These are phyloP conservation scores for Clarias batrachus DNA, from an alignment of 2,113 vertebrate species.

Conservation along the genomic window DNA sequence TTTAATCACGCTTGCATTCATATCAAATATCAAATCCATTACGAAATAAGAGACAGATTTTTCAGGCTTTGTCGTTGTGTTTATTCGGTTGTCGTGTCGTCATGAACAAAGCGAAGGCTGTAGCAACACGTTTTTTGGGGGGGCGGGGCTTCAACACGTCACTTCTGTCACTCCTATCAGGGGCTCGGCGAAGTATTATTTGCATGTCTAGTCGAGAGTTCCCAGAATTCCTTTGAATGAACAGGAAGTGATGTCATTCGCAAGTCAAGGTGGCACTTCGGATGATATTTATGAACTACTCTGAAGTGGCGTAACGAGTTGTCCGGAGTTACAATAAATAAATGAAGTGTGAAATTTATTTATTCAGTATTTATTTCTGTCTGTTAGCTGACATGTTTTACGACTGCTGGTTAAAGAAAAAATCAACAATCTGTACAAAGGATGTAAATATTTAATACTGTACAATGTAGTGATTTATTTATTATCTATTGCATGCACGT, in stretches of 20 bases:
- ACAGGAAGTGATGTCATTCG: background rate
- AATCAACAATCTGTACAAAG: slow-evolving; percentile 73
- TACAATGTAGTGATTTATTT: slow-evolving; percentile 83
- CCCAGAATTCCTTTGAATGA: slow-evolving; percentile 22
- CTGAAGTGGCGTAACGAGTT: slow-evolving; percentile 17
- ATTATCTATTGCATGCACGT: slow-evolving; percentile 89
- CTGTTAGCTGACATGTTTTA: slow-evolving; percentile 54
- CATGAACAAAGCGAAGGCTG: slow-evolving; percentile 28
- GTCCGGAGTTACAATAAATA: slow-evolving; percentile 22
- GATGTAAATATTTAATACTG: slow-evolving; percentile 90
- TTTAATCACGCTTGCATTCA: background rate
- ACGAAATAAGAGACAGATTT: background rate
- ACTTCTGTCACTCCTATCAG: slow-evolving; percentile 22
- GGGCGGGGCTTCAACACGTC: slow-evolving; percentile 15
- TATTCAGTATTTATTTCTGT: slow-evolving; percentile 38
- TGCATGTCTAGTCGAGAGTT: slow-evolving; percentile 19
- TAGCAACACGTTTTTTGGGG: slow-evolving; percentile 24
- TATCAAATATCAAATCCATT: background rate
- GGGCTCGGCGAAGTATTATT: slow-evolving; percentile 11
- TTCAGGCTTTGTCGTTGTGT: background rate
- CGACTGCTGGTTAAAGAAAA: slow-evolving; percentile 55
- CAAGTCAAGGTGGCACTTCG: slow-evolving; percentile 10
- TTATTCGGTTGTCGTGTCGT: slow-evolving; percentile 13
- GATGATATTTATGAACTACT: slow-evolving; percentile 7
- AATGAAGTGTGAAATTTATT: slow-evolving; percentile 14